Evolutionary conservation across 2,797 vertebrate genomes (phyloP).

Genomic region (Gastrophryne carolinensis): DNA sequence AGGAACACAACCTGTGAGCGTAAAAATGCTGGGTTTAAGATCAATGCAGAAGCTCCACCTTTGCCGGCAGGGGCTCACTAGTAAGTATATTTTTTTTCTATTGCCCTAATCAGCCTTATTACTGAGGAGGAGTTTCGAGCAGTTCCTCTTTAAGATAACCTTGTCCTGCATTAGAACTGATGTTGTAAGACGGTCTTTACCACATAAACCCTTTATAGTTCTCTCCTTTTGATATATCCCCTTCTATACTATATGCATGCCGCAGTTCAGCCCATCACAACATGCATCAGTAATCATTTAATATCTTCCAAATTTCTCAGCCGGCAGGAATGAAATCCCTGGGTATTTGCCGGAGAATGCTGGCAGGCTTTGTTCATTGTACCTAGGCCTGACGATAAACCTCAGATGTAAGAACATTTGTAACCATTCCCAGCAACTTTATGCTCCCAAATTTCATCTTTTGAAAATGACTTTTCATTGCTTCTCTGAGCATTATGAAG

Average conservation of each 20-base stretch:
- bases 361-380: neutral
- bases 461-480: slow-evolving; percentile 33
- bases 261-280: neutral
- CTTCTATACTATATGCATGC: neutral
- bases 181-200: neutral
- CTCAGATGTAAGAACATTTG: slow-evolving; percentile 21
- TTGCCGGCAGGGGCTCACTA: no score
- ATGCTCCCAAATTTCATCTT: slow-evolving; percentile 33
- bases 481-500: slow-evolving; percentile 26
- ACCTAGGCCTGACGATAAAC: slow-evolving; percentile 9
- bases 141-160: no score
- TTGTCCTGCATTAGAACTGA: neutral
- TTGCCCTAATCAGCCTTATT: no score
- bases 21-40: no score
- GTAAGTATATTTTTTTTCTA: no score
- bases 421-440: slow-evolving; percentile 4
- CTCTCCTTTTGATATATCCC: neutral
- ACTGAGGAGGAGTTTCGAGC: no score
- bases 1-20: no score
- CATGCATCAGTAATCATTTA: neutral
- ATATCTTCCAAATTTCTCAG: neutral
- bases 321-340: neutral
- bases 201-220: neutral
- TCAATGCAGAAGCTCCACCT: no score
- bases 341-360: neutral